phyloP scores from a whole-genome alignment of 2,888 invertebrate species.

The Scrobipalpa costella region DNA sequence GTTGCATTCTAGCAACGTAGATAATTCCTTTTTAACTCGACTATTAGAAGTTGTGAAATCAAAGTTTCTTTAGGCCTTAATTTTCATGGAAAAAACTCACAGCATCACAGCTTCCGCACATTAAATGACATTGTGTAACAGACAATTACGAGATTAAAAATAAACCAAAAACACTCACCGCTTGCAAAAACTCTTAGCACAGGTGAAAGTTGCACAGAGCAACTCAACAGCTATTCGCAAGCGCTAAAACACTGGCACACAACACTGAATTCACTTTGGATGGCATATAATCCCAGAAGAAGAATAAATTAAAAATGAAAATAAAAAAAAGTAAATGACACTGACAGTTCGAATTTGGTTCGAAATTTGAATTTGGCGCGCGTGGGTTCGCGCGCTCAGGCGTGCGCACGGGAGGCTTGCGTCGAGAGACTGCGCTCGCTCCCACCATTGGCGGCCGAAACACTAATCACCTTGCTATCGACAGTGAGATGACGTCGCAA shows the following conservation, averaged over 20 bases:
- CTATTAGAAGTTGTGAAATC: not conserved
- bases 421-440: slow-evolving; percentile 75
- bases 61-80: not conserved
- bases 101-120: slow-evolving; percentile 43
- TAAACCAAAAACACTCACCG: slow-evolving; percentile 70
- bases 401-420: slow-evolving; percentile 68
- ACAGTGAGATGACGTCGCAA: slow-evolving; percentile 55
- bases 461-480: slow-evolving; percentile 78
- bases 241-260: slow-evolving; percentile 60
- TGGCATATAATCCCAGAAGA: slow-evolving; percentile 33
- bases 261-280: slow-evolving; percentile 66
- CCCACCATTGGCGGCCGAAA: slow-evolving; percentile 70
- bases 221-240: slow-evolving; percentile 46
- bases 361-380: slow-evolving; percentile 58
- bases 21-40: not conserved
- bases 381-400: slow-evolving; percentile 51
- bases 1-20: not conserved
- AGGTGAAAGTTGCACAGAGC: slow-evolving; percentile 57
- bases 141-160: slow-evolving; percentile 66
- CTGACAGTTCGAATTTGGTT: slow-evolving; percentile 36
- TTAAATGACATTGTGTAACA: slow-evolving; percentile 58
- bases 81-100: slow-evolving; percentile 3
- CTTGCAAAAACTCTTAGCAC: slow-evolving; percentile 63
- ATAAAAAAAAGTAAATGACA: not conserved
- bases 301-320: slow-evolving; percentile 13